Conservation (phyloP, 2,113 vertebrate genomes). For the Elephantulus edwardii region DNA sequence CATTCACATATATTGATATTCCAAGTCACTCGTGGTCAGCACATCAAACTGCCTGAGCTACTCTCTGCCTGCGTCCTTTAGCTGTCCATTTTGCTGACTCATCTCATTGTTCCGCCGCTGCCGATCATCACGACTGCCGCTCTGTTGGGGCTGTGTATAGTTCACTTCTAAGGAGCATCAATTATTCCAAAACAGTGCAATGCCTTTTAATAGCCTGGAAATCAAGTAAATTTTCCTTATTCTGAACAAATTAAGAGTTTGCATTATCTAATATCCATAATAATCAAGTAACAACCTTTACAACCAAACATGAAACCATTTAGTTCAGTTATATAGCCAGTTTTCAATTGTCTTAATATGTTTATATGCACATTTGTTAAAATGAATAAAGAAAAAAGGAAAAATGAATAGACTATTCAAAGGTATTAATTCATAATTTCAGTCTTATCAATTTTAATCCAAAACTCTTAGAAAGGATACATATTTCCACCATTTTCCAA, state of each 20-base stretch:
- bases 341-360: background rate
- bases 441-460: background rate
- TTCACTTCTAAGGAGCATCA: conserved; percentile 26
- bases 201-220: background rate
- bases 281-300: conserved; percentile 13
- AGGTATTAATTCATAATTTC: background rate
- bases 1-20: too few species aligned
- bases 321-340: conserved; percentile 23
- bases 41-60: too few species aligned
- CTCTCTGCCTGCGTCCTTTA: too few species aligned
- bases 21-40: too few species aligned
- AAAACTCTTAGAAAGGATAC: conserved; percentile 18
- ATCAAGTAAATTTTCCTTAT: background rate
- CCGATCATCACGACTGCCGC: too few species aligned
- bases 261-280: background rate
- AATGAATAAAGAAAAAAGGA: too few species aligned
- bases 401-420: conserved; percentile 17
- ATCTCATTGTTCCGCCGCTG: too few species aligned
- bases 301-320: conserved; percentile 37
- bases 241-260: conserved; percentile 42
- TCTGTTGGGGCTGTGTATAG: too few species aligned
- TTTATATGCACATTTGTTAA: background rate
- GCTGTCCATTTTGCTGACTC: too few species aligned
- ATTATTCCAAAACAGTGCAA: background rate
- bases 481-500: background rate